Evolutionary conservation across 2,113 vertebrate species (phyloP), one percentile per base, ranked within the genome.

Genomic region (Lepus europaeus): DNA sequence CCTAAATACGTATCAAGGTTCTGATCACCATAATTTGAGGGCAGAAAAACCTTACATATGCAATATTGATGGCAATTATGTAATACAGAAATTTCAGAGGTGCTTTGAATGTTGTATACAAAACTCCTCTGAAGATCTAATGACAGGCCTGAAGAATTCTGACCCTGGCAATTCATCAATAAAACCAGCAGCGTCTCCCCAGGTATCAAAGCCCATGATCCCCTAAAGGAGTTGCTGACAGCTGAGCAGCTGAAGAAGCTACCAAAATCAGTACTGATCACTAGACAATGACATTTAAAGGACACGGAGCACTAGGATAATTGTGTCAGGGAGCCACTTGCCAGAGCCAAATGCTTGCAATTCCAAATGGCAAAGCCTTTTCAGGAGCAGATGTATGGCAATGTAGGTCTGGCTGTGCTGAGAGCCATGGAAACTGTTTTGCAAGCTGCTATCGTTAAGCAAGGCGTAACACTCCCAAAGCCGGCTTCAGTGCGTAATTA

Each of bases 391-490:
- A 91, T 83, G 95, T 39, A 61, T 10, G 25, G 77, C 76, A 33
- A 36, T 10, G 20, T n/a, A 25, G 56, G 76, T 88, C 87, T 88
- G 89, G 91, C 69, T 79, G 39, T 45, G 93, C 95, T 76, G 59
- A 88, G 85, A 97, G 96, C 93, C 94, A 33, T 78, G 92, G 95
- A 91, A 97, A 97, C 88, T 97, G 96, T 97, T 95, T 93, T 97
- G 73, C 96, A 96, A 98, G 97, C 95, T 97, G 89, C 89, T 96
- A 68, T 95, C 96, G 33, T 64, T 89, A 97, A 96, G 94, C 76
- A 68, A 96, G 94, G 93, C 96, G 96, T 95, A 93, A 96, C 83
- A 78, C 94, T 90, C 91, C 97, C 91, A 92, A 94, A 87, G 91
- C 59, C 3, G 2, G 36, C 13, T 84, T 87, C 84, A 45, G 92